phyloP scores from a whole-genome alignment of 2,797 vertebrate genomes.

The Typhlichthys eigenmanni region DNA sequence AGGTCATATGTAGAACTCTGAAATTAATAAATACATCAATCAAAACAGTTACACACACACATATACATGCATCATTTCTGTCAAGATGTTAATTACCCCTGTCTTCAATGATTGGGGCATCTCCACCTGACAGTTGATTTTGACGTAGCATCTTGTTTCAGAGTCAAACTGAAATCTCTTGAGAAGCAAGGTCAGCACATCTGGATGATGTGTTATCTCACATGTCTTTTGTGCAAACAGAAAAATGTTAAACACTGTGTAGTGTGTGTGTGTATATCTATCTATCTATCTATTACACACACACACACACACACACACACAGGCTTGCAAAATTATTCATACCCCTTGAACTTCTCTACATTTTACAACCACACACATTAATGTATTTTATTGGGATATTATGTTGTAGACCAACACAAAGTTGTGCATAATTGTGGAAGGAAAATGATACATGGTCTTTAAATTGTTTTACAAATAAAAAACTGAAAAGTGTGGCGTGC shows the following conservation, averaged over 20 bases:
- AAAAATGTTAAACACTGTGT: not conserved
- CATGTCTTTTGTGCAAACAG: constrained; percentile 44
- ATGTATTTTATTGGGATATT: too few relatives aligned
- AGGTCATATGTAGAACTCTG: constrained; percentile 63
- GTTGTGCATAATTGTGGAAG: too few relatives aligned
- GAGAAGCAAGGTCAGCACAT: constrained; percentile 69
- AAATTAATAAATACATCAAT: not conserved
- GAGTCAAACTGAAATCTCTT: constrained; percentile 74
- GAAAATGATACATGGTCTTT: too few relatives aligned
- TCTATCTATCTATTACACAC: too few relatives aligned
- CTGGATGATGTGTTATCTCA: constrained; percentile 50
- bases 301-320: too few relatives aligned
- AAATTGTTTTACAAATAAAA: too few relatives aligned
- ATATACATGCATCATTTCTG: not conserved
- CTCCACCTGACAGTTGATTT: constrained; percentile 56
- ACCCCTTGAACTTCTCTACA: too few relatives aligned
- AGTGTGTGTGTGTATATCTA: not conserved
- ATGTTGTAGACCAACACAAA: too few relatives aligned
- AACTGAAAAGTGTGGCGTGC: too few relatives aligned
- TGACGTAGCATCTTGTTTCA: constrained; percentile 43
- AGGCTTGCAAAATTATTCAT: too few relatives aligned
- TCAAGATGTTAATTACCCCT: constrained; percentile 16
- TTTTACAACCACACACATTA: too few relatives aligned
- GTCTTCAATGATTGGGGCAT: constrained; percentile 51
- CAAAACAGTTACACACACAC: not conserved